These are phyloP conservation scores for Haemorhous mexicanus DNA, from an alignment of 2,113 vertebrate species.

Conservation along the genomic window DNA sequence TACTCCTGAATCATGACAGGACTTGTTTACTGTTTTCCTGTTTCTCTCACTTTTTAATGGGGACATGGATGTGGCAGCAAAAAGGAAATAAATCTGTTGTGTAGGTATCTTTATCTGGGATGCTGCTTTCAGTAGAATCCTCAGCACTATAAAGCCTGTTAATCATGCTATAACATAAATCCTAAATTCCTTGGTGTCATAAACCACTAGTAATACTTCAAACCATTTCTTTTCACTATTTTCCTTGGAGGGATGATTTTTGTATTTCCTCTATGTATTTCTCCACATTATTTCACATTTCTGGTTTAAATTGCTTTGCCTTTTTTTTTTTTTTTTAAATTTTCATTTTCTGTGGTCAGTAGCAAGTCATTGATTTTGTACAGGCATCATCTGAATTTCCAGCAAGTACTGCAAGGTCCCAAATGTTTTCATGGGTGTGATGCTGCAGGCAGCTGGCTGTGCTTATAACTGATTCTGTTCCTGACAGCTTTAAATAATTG, in stretches of 20 bases:
- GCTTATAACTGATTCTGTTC: not conserved
- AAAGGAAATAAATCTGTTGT: not conserved
- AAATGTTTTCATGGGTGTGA: not conserved
- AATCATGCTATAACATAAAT: not conserved
- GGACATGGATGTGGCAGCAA: not conserved
- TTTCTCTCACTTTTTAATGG: not conserved
- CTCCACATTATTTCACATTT: not conserved
- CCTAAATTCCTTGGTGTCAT: not conserved
- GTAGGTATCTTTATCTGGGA: not conserved
- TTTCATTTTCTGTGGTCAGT: not conserved
- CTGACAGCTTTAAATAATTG: slow-evolving; percentile 24
- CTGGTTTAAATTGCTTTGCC: not conserved
- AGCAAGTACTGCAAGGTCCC: not conserved
- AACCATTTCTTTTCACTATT: not conserved
- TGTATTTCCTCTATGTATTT: not conserved
- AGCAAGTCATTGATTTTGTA: not conserved
- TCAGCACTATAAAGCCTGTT: not conserved
- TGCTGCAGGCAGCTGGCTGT: not conserved
- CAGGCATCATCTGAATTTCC: not conserved
- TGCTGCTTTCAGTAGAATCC: not conserved
- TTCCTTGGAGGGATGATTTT: not conserved
- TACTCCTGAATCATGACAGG: not conserved
- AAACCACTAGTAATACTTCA: not conserved
- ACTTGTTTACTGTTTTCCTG: not conserved
- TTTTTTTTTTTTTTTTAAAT: not conserved